phyloP scores from a whole-genome alignment of 92 coral and sea anemone species.

The Paragorgia papillata region DNA sequence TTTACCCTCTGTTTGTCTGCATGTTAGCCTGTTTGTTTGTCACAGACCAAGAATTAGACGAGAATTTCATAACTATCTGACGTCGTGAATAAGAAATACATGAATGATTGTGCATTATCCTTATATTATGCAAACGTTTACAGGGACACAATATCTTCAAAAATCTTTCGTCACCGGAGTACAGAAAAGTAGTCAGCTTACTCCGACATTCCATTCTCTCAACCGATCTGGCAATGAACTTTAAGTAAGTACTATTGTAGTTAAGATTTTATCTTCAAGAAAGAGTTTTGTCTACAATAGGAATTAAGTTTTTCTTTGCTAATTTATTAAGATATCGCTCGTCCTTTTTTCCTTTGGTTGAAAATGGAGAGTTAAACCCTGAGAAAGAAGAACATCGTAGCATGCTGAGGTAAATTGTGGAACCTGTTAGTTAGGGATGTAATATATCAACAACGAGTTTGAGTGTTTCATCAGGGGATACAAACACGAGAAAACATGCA shows the following conservation, averaged over 20 bases:
- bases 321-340: conserved; percentile 73
- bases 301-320: neutral
- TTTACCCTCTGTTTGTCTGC: too few species aligned
- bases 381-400: conserved; percentile 83
- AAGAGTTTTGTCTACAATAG: neutral
- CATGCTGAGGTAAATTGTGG: conserved; percentile 97
- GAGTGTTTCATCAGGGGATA: too few species aligned
- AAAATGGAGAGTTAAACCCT: conserved; percentile 74
- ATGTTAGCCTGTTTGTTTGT: too few species aligned
- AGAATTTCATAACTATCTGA: too few species aligned
- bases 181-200: conserved; percentile 92
- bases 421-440: too few species aligned
- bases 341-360: conserved; percentile 88
- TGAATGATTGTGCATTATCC: too few species aligned
- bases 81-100: too few species aligned
- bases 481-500: too few species aligned
- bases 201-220: conserved; percentile 95
- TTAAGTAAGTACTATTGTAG: conserved; percentile 85
- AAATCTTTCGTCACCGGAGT: conserved; percentile 88
- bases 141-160: conserved; percentile 99
- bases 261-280: neutral
- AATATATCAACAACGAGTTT: too few species aligned
- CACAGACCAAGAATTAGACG: too few species aligned
- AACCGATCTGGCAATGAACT: conserved; percentile 93
- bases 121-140: too few species aligned